phyloP scores from a whole-genome alignment of 2,888 invertebrate genomes.

The Lasius fuliginosus region DNA sequence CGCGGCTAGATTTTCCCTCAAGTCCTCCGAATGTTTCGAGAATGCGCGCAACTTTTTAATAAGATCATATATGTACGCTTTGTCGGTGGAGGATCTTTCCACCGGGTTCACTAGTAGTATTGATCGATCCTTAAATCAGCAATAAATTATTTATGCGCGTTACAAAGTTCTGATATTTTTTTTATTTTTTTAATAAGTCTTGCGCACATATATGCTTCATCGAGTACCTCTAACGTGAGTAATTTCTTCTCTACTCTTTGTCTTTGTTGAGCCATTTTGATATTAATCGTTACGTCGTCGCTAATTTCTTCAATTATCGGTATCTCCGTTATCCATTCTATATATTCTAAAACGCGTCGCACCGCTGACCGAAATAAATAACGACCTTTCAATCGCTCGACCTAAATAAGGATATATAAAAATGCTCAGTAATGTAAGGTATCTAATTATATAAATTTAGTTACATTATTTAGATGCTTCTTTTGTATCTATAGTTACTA shows the following conservation, averaged over 20 bases:
- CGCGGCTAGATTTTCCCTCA: slow-evolving; percentile 89
- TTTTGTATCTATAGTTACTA: not conserved
- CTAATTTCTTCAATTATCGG: slow-evolving; percentile 68
- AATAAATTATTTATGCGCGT: not conserved
- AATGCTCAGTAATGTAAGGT: not conserved
- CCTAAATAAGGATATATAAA: slow-evolving; percentile 42
- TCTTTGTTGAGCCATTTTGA: slow-evolving; percentile 70
- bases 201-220: not conserved
- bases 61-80: slow-evolving; percentile 73
- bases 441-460: not conserved
- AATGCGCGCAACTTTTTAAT: slow-evolving; percentile 78
- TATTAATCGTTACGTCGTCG: slow-evolving; percentile 73
- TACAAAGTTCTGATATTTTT: not conserved
- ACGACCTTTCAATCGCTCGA: slow-evolving; percentile 74
- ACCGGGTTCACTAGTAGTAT: slow-evolving; percentile 71
- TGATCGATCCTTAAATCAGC: slow-evolving; percentile 79
- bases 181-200: not conserved
- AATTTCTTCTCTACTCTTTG: slow-evolving; percentile 70
- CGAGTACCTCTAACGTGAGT: slow-evolving; percentile 74
- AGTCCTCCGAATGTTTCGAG: slow-evolving; percentile 86
- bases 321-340: slow-evolving; percentile 78
- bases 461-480: not conserved
- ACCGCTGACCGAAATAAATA: slow-evolving; percentile 78
- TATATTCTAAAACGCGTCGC: slow-evolving; percentile 78
- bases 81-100: slow-evolving; percentile 72